Evolutionary conservation across 2,888 invertebrate genomes (phyloP).

Genomic region (Linnaemya vulpina): DNA sequence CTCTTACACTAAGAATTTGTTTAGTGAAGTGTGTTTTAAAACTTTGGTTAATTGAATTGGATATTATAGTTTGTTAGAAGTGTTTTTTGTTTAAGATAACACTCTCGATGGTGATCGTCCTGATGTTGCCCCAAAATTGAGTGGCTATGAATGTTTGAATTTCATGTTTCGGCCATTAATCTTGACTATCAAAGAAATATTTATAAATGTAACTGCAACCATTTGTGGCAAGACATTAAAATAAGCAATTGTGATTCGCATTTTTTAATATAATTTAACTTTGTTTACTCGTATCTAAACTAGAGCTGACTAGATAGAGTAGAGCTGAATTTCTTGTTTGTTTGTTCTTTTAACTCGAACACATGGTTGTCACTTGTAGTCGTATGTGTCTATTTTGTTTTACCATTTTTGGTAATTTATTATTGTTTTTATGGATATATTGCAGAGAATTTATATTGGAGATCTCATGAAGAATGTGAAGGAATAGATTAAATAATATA

Average conservation of each 20-base stretch:
- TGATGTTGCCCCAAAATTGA: slow-evolving; percentile 28
- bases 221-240: slow-evolving; percentile 36
- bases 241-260: slow-evolving; percentile 17
- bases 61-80: slow-evolving; percentile 30
- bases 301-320: slow-evolving; percentile 16
- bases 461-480: slow-evolving; percentile 22
- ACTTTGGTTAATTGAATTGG: slow-evolving; percentile 49
- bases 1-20: slow-evolving; percentile 51
- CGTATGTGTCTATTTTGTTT: neutral
- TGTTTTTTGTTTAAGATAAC: neutral
- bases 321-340: neutral
- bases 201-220: slow-evolving; percentile 42
- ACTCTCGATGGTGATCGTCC: slow-evolving; percentile 18
- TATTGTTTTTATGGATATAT: slow-evolving; percentile 16
- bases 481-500: slow-evolving; percentile 7
- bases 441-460: slow-evolving; percentile 31
- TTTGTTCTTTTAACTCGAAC: slow-evolving; percentile 4
- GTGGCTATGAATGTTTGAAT: slow-evolving; percentile 20
- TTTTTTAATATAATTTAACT: slow-evolving; percentile 12
- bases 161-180: slow-evolving; percentile 57
- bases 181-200: slow-evolving; percentile 49
- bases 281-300: slow-evolving; percentile 42
- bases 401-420: slow-evolving; percentile 59
- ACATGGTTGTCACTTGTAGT: slow-evolving; percentile 15
- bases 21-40: slow-evolving; percentile 50